Conservation (phyloP, 2,797 vertebrate genomes). For the Neoniphon sammara region DNA sequence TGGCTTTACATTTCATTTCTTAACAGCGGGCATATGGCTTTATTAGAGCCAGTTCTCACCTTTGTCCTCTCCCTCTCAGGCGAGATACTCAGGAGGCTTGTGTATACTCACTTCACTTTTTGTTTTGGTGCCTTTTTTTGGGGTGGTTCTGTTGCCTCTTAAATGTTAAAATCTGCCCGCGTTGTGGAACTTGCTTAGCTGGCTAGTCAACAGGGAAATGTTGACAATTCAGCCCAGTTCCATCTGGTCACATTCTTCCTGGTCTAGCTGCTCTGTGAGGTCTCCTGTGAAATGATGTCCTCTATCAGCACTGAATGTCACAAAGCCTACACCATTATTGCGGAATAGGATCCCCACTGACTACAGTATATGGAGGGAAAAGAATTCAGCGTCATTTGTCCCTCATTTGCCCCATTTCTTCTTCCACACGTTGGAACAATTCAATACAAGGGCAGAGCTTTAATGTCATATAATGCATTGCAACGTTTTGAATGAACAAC, state of each 20-base stretch:
- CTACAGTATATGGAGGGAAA: constrained; percentile 49
- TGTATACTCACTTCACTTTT: constrained; percentile 71
- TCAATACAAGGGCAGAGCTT: constrained; percentile 21
- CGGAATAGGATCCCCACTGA: constrained; percentile 75
- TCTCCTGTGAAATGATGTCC: constrained; percentile 87
- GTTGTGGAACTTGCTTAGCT: constrained; percentile 78
- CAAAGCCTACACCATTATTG: constrained; percentile 74
- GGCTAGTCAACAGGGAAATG: constrained; percentile 79
- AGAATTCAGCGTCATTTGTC: constrained; percentile 49
- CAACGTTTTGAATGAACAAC: constrained; percentile 24
- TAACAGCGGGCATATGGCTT: constrained; percentile 87
- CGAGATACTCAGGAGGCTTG: constrained; percentile 69
- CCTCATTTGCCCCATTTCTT: constrained; percentile 35
- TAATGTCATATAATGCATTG: constrained; percentile 33
- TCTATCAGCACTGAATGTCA: constrained; percentile 86
- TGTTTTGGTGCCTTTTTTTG: constrained; percentile 57
- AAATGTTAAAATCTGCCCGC: constrained; percentile 80
- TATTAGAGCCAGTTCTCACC: constrained; percentile 85
- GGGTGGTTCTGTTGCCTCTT: constrained; percentile 58
- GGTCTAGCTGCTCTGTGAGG: constrained; percentile 81
- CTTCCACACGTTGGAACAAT: constrained; percentile 19
- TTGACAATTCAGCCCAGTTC: constrained; percentile 82
- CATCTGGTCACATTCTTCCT: constrained; percentile 78
- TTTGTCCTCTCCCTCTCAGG: constrained; percentile 77
- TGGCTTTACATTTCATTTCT: constrained; percentile 87